Evolutionary conservation across 2,113 vertebrate species (phyloP).

Genomic region (Hippocampus abdominalis): DNA sequence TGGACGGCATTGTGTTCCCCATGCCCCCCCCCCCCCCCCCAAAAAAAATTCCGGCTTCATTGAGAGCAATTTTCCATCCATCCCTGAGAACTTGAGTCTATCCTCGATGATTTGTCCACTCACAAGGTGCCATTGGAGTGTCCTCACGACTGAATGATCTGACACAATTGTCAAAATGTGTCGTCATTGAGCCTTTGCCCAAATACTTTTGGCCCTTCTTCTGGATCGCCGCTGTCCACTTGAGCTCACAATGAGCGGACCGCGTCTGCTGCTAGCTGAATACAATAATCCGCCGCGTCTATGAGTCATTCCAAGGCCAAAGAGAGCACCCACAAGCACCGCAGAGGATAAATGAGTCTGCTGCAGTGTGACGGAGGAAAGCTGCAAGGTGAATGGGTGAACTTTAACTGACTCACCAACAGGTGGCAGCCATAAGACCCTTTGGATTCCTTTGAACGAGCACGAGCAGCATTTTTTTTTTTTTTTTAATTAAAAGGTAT

Average conservation of each 20-base stretch:
- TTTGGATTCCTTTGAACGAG: neutral
- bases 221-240: neutral
- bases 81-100: neutral
- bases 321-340: slow-evolving; percentile 28
- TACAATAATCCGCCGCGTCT: slow-evolving; percentile 16
- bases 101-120: neutral
- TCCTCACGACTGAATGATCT: neutral
- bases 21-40: neutral
- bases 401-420: slow-evolving; percentile 44
- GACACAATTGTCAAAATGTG: neutral
- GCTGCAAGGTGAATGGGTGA: slow-evolving; percentile 54
- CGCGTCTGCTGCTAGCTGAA: slow-evolving; percentile 8
- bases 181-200: neutral
- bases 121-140: neutral
- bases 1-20: neutral
- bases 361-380: slow-evolving; percentile 42
- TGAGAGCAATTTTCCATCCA: neutral
- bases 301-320: slow-evolving; percentile 53
- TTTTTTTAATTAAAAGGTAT: neutral
- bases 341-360: slow-evolving; percentile 35
- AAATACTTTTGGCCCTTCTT: neutral
- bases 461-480: neutral
- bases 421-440: slow-evolving; percentile 51
- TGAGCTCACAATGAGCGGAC: neutral
- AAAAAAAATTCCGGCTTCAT: neutral